phyloP scores from a whole-genome alignment of 2,797 vertebrate species.

The Leptatherina wallacei region DNA sequence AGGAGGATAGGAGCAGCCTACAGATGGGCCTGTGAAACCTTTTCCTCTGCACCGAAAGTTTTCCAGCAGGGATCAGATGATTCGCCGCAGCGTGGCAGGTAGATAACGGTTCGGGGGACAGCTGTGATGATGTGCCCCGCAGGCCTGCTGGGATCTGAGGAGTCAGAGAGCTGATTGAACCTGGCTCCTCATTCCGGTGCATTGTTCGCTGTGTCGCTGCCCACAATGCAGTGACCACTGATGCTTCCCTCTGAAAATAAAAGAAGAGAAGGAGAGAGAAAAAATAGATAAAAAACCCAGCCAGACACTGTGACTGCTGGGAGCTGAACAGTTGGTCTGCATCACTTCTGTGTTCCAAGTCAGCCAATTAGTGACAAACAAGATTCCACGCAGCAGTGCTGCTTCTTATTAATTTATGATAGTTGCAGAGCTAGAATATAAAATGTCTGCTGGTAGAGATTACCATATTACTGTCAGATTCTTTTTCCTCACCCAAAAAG shows the following conservation, averaged over 20 bases:
- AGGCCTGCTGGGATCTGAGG: constrained; percentile 56
- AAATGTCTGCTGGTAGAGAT: constrained; percentile 34
- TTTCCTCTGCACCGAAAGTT: constrained; percentile 26
- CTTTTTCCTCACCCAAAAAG: constrained; percentile 14
- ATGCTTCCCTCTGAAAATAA: constrained; percentile 13
- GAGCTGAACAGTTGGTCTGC: constrained; percentile 51
- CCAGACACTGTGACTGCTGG: constrained; percentile 37
- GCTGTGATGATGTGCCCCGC: constrained; percentile 34
- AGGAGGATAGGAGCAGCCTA: constrained; percentile 31
- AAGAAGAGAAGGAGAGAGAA: not conserved
- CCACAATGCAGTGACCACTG: constrained; percentile 26
- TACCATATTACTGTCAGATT: constrained; percentile 36
- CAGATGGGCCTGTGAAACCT: constrained; percentile 32
- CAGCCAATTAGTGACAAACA: constrained; percentile 66
- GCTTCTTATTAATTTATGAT: constrained; percentile 51
- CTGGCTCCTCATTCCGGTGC: constrained; percentile 17
- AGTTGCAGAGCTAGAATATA: constrained; percentile 28
- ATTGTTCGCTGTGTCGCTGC: constrained; percentile 35
- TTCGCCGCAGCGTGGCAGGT: constrained; percentile 46
- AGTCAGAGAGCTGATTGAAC: constrained; percentile 49
- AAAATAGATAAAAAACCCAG: constrained; percentile 5
- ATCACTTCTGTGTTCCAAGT: constrained; percentile 51
- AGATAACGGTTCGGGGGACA: constrained; percentile 33
- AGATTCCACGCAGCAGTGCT: constrained; percentile 32
- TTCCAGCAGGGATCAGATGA: constrained; percentile 46